Evolutionary conservation across 2,797 vertebrate species (phyloP).

Genomic region (Ctenopoma multispine): DNA sequence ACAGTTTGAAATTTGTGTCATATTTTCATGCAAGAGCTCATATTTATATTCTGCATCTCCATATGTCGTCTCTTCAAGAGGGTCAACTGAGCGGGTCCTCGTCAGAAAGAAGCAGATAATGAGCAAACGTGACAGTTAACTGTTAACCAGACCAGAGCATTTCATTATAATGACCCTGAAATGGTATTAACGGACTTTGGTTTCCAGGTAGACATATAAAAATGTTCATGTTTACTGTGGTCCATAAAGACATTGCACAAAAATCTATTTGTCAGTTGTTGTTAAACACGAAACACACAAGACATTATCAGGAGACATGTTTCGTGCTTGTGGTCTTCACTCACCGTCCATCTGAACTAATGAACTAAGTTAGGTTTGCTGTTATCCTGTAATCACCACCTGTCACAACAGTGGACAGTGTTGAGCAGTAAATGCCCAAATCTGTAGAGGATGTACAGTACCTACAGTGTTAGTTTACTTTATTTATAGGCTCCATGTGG

Average conservation of each 20-base stretch:
- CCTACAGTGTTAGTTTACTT: not conserved
- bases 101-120: not conserved
- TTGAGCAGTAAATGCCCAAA: too few species aligned
- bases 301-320: too few species aligned
- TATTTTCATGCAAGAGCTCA: not conserved
- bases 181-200: too few species aligned
- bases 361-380: not conserved
- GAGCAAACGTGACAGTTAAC: not conserved
- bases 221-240: too few species aligned
- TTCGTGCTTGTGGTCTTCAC: too few species aligned
- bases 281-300: too few species aligned
- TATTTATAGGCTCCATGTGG: not conserved
- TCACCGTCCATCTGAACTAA: too few species aligned
- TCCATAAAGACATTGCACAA: too few species aligned
- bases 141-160: not conserved
- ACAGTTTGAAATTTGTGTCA: not conserved
- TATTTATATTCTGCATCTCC: not conserved
- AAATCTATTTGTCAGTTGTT: too few species aligned
- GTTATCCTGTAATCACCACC: too few species aligned
- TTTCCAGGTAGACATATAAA: not conserved
- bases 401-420: too few species aligned
- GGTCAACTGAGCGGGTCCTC: not conserved
- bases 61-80: slow-evolving; percentile 8
- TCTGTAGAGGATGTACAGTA: too few species aligned
- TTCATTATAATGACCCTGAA: not conserved